These are phyloP conservation scores for Drosophila subsilvestris DNA, from an alignment of 2,888 invertebrate genomes.

Conservation along the genomic window DNA sequence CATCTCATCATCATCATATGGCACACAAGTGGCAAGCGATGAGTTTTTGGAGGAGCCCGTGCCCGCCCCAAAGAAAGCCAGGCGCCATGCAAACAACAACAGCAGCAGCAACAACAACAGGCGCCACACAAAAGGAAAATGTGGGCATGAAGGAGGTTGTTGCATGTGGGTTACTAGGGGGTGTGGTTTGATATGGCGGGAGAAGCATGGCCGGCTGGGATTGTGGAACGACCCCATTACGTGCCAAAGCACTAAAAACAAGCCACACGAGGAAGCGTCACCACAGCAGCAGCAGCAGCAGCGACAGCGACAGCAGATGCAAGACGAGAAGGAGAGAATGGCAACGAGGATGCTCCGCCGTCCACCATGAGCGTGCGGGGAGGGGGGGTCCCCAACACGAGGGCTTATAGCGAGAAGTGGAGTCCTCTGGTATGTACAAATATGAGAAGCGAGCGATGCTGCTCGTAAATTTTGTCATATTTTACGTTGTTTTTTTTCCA, in stretches of 20 bases:
- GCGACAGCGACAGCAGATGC: conserved; percentile 18
- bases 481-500: conserved; percentile 64
- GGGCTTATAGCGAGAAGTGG: conserved; percentile 33
- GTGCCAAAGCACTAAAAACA: conserved; percentile 78
- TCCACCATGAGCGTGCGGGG: not conserved
- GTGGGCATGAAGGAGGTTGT: conserved; percentile 6
- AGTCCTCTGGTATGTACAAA: conserved; percentile 49
- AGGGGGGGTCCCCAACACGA: not conserved
- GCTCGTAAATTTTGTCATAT: conserved; percentile 78
- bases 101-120: conserved; percentile 30
- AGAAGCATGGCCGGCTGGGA: conserved; percentile 19
- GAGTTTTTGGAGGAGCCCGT: conserved; percentile 36
- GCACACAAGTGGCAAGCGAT: conserved; percentile 61
- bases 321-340: not conserved
- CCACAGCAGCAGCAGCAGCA: conserved; percentile 49
- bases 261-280: conserved; percentile 63
- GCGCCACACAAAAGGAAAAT: conserved; percentile 55
- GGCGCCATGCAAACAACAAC: conserved; percentile 41
- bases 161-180: not conserved
- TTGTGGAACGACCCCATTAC: conserved; percentile 73
- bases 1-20: conserved; percentile 54
- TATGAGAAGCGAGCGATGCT: conserved; percentile 63
- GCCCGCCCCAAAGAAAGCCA: conserved; percentile 29
- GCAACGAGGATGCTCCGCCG: not conserved
- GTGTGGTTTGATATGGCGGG: conserved; percentile 8